These are phyloP conservation scores for Caenorhabditis sp. DNA, from an alignment of 2,888 invertebrate species.

Conservation along the genomic window DNA sequence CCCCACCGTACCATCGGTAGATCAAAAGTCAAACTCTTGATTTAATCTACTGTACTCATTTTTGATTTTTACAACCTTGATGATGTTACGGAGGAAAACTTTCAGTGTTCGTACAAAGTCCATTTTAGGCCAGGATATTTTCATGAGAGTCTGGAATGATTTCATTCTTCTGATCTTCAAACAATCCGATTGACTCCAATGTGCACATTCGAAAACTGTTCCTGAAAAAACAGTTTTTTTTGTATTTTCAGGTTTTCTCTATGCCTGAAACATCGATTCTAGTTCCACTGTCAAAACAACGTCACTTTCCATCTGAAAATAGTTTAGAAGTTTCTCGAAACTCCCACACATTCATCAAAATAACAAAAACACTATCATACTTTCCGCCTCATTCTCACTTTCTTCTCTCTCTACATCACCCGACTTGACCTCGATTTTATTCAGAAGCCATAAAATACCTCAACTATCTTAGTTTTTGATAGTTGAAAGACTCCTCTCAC, in stretches of 20 bases:
- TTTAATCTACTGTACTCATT: too few relatives aligned
- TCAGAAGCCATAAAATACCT: conserved; percentile 8
- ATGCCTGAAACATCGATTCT: background rate
- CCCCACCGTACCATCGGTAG: too few relatives aligned
- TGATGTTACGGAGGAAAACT: too few relatives aligned
- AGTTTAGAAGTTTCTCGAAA: conserved; percentile 10
- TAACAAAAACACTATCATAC: conserved; percentile 24
- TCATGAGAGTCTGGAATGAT: too few relatives aligned
- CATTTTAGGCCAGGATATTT: too few relatives aligned
- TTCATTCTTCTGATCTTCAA: too few relatives aligned
- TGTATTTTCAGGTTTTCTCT: background rate
- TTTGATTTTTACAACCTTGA: too few relatives aligned
- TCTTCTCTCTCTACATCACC: background rate
- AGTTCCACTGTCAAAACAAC: background rate
- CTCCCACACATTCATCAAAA: background rate
- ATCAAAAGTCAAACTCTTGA: too few relatives aligned
- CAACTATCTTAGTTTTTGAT: conserved; percentile 29
- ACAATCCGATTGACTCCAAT: too few relatives aligned
- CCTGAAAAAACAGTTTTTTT: background rate
- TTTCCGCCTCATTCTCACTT: background rate
- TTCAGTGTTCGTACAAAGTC: too few relatives aligned
- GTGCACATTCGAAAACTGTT: too few relatives aligned
- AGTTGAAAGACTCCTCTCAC: conserved; percentile 2
- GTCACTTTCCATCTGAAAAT: background rate
- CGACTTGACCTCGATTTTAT: conserved; percentile 8